Evolutionary conservation across 2,797 vertebrate genomes (phyloP), one percentile per base, ranked within the genome.

Genomic region (Chloroceryle inda): DNA sequence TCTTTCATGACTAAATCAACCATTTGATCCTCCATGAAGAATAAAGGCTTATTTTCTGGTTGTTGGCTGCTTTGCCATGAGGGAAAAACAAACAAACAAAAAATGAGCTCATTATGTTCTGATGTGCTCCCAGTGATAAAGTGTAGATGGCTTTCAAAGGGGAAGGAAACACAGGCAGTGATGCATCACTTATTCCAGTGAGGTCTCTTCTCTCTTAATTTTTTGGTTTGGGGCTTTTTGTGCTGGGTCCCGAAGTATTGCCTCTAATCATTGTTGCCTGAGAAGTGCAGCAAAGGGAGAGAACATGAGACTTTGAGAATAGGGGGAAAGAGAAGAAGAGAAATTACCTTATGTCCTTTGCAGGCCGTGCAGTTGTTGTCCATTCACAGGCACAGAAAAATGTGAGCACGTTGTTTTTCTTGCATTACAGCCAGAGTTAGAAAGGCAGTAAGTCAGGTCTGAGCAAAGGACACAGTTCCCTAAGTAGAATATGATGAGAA

Each of bases 101-200:
- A 89, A 75, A 56, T 3, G 63, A 92, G 78, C 91, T 96, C 89
- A 21, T 89, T 92, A 85, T 79, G 78, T 79, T 76, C 45, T 79
- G 92, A 82, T 59, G 69, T 49, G 84, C 95, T 84, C 29, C 44
- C 38, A 3, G 61, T 52, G 63, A 50, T 29, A 58, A 76, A 37
- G 29, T 71, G 13, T 11, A 1, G 40, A 29, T 10, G 66, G 42
- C 50, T 89, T 61, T 71, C 88, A 21, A 50, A 72, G 80, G 74
- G 88, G 86, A 52, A 66, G 33, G 20, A 45, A 69, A 11, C 0
- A 8, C 37, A 22, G 0, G 3, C 56, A 15, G 72, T 26, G 85
- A 84, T n/a, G 79, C 64, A 13, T 29, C 0, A 5, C 68, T 50
- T 29, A 38, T 75, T 63, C 78, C 85, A n/a, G 27, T 3, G 61